Evolutionary conservation across 1,140 invertebrate species (phyloP).

Genomic region (Drosophila pachea): DNA sequence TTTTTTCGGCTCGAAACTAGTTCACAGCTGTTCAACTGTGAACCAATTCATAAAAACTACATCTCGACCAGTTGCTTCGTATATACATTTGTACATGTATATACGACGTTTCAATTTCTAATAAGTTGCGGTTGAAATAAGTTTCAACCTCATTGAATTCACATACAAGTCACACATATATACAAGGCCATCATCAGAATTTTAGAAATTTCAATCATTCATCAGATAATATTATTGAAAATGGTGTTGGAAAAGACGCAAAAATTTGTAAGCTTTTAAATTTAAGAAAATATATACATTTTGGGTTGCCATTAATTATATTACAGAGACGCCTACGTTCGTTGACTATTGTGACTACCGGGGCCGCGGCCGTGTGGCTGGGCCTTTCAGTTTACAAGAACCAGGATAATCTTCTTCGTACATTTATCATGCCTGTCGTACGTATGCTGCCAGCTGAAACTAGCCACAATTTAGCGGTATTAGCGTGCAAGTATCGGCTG

Average conservation of each 20-base stretch:
- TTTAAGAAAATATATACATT: background rate
- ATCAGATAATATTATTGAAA: conserved; percentile 7
- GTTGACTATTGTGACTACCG: conserved; percentile 54
- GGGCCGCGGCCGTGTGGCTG: conserved; percentile 42
- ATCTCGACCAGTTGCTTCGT: background rate
- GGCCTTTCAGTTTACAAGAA: conserved; percentile 51
- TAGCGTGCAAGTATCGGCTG: conserved; percentile 86
- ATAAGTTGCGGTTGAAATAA: no score
- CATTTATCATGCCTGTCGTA: conserved; percentile 65
- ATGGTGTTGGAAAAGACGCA: conserved; percentile 21
- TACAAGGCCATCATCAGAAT: no score
- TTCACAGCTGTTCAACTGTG: conserved; percentile 5
- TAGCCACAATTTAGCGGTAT: conserved; percentile 88
- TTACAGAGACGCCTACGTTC: conserved; percentile 53
- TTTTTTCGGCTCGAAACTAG: background rate
- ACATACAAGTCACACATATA: no score
- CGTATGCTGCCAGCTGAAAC: conserved; percentile 83
- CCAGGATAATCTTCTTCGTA: conserved; percentile 31
- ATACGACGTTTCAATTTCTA: background rate
- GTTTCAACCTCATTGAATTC: no score
- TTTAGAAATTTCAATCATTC: no score
- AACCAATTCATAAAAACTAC: background rate
- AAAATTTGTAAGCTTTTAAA: conserved; percentile 23
- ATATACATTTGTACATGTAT: background rate
- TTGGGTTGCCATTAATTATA: background rate